Percentiles rank a stretch among this genome's conserved stretches.
These are phyloP conservation scores for Craterocephalus amniculus DNA, from an alignment of 2,797 vertebrate species.

Conservation along the genomic window DNA sequence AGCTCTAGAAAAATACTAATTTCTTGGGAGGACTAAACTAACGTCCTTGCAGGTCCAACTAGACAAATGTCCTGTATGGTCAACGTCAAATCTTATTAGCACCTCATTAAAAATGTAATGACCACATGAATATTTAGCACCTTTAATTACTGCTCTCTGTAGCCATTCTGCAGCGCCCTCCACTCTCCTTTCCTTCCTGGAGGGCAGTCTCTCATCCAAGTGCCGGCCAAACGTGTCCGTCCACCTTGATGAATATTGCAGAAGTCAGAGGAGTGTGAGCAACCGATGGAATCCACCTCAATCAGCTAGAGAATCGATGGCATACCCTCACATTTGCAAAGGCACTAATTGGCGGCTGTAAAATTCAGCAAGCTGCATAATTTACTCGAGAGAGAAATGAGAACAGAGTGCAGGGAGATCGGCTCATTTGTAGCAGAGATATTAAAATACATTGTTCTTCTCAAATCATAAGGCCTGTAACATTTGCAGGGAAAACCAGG, in stretches of 20 bases:
- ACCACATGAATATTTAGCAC: conserved; percentile 82
- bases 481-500: conserved; percentile 37
- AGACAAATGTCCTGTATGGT: conserved; percentile 74
- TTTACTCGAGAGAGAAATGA: conserved; percentile 58
- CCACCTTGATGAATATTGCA: conserved; percentile 82
- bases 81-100: conserved; percentile 74
- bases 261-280: conserved; percentile 59
- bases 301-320: conserved; percentile 75
- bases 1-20: conserved; percentile 63
- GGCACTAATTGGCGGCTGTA: conserved; percentile 73
- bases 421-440: conserved; percentile 57
- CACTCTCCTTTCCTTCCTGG: conserved; percentile 47
- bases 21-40: conserved; percentile 61
- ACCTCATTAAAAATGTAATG: conserved; percentile 82
- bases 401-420: conserved; percentile 29
- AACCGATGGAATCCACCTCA: conserved; percentile 69
- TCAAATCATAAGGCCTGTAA: conserved; percentile 51
- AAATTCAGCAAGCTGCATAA: conserved; percentile 67
- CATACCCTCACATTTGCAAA: conserved; percentile 69
- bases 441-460: conserved; percentile 49
- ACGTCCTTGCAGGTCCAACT: conserved; percentile 66
- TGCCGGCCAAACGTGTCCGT: conserved; percentile 44
- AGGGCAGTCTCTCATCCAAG: conserved; percentile 64
- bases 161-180: conserved; percentile 48
- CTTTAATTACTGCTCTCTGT: conserved; percentile 74